phyloP scores from a whole-genome alignment of 2,113 vertebrate genomes.

The Pollimyrus isidori region DNA sequence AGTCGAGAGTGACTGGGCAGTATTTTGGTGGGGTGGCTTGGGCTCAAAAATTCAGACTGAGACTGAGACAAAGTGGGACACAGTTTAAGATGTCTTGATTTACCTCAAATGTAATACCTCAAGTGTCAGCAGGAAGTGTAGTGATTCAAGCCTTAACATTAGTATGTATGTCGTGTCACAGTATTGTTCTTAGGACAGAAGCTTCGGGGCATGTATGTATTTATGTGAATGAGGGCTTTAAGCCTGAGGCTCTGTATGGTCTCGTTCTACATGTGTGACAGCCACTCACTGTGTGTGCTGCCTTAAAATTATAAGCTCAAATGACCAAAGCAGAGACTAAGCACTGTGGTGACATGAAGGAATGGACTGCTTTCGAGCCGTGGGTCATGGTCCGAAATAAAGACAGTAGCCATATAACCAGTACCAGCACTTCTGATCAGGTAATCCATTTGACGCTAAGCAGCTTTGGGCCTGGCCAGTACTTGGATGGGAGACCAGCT shows the following conservation, averaged over 20 bases:
- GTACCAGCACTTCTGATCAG: not conserved
- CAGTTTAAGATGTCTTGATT: not conserved
- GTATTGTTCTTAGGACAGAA: not conserved
- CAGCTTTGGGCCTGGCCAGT: not conserved
- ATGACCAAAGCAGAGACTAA: not conserved
- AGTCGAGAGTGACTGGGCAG: not conserved
- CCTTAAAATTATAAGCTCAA: not conserved
- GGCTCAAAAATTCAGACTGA: not conserved
- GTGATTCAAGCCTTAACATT: not conserved
- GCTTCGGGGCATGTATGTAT: not conserved
- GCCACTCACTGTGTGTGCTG: not conserved
- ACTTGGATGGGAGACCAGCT: not conserved
- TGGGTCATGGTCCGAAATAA: not conserved
- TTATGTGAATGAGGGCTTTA: not conserved
- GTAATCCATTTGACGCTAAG: not conserved
- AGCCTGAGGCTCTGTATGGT: not conserved
- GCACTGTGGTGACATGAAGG: not conserved
- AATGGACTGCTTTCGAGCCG: not conserved
- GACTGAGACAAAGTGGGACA: not conserved
- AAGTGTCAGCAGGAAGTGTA: not conserved
- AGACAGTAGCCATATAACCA: not conserved
- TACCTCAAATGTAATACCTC: not conserved
- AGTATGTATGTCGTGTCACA: not conserved
- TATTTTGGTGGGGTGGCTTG: not conserved
- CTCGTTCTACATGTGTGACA: not conserved